phyloP scores from a whole-genome alignment of 2,113 vertebrate genomes.

The Megaceryle torquata region DNA sequence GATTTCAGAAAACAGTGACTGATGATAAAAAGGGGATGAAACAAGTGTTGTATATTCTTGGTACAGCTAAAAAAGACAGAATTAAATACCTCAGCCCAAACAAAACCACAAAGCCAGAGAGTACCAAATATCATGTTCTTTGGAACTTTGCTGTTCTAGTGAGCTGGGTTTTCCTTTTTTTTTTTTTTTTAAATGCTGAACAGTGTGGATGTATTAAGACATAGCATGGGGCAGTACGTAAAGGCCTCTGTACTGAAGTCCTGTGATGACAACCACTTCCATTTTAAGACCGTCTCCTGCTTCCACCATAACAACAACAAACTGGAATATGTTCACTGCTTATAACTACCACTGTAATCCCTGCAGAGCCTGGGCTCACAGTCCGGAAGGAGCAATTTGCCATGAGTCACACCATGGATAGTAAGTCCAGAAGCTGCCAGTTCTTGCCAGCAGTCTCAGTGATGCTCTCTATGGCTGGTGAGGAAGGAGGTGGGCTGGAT shows the following conservation, averaged over 20 bases:
- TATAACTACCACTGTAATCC: background rate
- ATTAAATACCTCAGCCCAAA: background rate
- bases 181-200: background rate
- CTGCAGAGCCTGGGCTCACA: background rate
- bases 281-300: background rate
- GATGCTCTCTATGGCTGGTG: background rate
- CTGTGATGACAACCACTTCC: background rate
- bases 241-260: background rate
- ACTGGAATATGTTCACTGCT: background rate
- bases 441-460: background rate
- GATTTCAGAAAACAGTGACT: background rate
- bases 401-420: background rate
- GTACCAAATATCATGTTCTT: background rate
- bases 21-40: background rate
- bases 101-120: background rate
- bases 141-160: background rate
- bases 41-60: background rate
- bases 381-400: background rate
- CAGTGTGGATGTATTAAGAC: background rate
- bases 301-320: background rate
- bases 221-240: background rate
- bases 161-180: background rate
- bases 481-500: background rate
- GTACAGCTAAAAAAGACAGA: background rate
- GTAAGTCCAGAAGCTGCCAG: background rate